These are phyloP conservation scores for Trematocara stigmaticum DNA, from an alignment of 2,113 vertebrate genomes.

Conservation along the genomic window DNA sequence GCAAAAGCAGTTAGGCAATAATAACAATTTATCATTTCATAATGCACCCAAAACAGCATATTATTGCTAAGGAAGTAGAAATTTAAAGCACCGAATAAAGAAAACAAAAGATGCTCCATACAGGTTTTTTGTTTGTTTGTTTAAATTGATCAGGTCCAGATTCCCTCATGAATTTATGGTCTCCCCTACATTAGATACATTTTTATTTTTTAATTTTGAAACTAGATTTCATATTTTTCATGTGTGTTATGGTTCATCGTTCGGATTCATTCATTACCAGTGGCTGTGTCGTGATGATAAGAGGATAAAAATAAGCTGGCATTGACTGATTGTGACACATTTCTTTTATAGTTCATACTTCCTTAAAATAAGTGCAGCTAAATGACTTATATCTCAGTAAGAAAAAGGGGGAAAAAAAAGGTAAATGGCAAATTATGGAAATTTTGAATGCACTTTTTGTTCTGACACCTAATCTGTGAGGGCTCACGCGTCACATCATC, in stretches of 20 bases:
- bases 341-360: not conserved
- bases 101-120: not conserved
- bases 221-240: not conserved
- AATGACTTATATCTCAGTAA: not conserved
- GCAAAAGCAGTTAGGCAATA: not conserved
- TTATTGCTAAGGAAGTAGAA: not conserved
- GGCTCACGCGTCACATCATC: not conserved
- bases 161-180: not conserved
- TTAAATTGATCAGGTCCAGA: not conserved
- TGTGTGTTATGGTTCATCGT: not conserved
- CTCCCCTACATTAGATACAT: not conserved
- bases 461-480: not conserved
- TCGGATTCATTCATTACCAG: not conserved
- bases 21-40: not conserved
- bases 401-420: not conserved
- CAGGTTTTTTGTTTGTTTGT: not conserved
- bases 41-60: not conserved
- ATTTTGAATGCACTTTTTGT: not conserved
- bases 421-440: not conserved
- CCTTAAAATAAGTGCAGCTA: not conserved
- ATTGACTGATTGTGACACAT: not conserved
- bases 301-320: not conserved
- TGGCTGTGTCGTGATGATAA: not conserved
- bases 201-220: not conserved
- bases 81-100: not conserved